Base-by-base conservation (phyloP, 2,888 invertebrate species). In the Colostygia pectinataria region DNA sequence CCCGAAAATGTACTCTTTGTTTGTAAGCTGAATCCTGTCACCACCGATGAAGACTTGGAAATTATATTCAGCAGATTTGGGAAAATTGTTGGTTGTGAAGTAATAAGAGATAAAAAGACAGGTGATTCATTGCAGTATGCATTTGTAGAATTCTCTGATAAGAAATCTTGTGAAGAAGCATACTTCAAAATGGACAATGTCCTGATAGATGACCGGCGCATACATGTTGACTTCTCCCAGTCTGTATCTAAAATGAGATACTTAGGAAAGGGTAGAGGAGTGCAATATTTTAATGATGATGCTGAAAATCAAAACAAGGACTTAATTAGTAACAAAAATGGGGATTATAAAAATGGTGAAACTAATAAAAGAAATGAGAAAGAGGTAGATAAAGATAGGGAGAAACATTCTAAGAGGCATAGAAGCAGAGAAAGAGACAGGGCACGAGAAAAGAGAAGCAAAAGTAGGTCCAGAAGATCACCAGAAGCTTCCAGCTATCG, bases 141-240 rank as follows among this genome's bases (percentile, higher is more conserved):
- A 0, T 99, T 99, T 78, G 96, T 99, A 48, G 99, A 99, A 81
- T 99, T 99, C 90, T 96, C 95, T 55, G 95, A 98, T 41, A 93
- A 94, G 58, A 96, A 96, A 69, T 92, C 97, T 0, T 99, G 99
- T 85, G 99, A 99, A 87, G 96, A 96, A 65, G 99, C 99, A 0
- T 99, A 97, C 83, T 98, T 99, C 72, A 99, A 99, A 91, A 99
- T 99, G 99, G 99, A 99, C 78, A 99, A 99, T 90, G 99, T 99
- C 0, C 90, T 99, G 4, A 99, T 99, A 66, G 99, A 99, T 85
- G 99, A 99, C 77, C 91, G 99, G 15, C 92, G 99, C 57, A 99
- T 99, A 70, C 99, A 99, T 87, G 99, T 99, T 0, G 99, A 99
- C 84, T 99, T 99, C 89, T 99, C 98, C 57, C 99, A 99, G 80